These are phyloP conservation scores for Chrysodeixis includens DNA, from an alignment of 2,888 invertebrate species.

Conservation along the genomic window DNA sequence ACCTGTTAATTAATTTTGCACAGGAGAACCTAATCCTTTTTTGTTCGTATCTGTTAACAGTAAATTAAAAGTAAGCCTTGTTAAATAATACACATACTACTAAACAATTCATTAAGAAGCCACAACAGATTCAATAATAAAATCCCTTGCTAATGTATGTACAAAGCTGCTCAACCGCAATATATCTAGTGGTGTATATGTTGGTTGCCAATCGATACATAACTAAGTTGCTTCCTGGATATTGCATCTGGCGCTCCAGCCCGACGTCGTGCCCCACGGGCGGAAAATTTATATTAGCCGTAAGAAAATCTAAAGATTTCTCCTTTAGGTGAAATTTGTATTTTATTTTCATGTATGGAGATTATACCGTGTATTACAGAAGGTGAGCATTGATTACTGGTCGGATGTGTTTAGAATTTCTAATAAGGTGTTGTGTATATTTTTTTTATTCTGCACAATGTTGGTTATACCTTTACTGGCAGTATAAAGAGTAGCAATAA, in stretches of 20 bases:
- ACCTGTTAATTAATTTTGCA: too few species aligned
- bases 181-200: constrained; percentile 20
- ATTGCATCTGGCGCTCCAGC: constrained; percentile 67
- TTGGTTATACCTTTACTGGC: not conserved
- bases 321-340: not conserved
- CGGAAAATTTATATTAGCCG: constrained; percentile 46
- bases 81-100: too few species aligned
- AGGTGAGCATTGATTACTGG: not conserved
- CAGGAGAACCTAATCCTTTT: too few species aligned
- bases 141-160: constrained; percentile 1
- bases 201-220: constrained; percentile 59
- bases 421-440: not conserved
- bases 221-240: constrained; percentile 71
- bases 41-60: too few species aligned
- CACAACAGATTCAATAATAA: not conserved
- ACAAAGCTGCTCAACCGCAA: constrained; percentile 5
- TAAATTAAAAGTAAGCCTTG: too few species aligned
- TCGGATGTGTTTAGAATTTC: not conserved
- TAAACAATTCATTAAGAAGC: too few species aligned
- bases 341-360: not conserved
- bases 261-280: constrained; percentile 48
- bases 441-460: too few species aligned
- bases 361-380: not conserved
- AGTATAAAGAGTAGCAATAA: too few species aligned
- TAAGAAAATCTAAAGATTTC: constrained; percentile 6